These are phyloP conservation scores for Coreoperca whiteheadi DNA, from an alignment of 2,113 vertebrate genomes.

Conservation along the genomic window DNA sequence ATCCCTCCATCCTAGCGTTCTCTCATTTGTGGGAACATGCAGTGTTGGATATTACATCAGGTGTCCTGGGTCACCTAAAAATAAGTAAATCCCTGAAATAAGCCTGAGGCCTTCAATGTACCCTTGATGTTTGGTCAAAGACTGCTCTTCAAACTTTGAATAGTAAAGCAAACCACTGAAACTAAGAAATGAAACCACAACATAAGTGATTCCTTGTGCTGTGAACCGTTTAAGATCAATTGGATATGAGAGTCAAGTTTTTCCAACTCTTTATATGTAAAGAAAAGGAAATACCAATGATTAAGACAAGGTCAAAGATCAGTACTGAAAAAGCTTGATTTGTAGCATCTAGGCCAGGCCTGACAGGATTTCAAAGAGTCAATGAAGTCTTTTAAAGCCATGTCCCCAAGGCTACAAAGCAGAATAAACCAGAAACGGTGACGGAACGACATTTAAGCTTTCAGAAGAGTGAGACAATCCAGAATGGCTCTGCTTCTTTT, in stretches of 20 bases:
- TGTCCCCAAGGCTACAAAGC: constrained; percentile 2
- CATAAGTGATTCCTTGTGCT: not conserved
- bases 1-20: not conserved
- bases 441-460: constrained; percentile 49
- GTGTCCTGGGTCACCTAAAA: not conserved
- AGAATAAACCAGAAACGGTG: constrained; percentile 11
- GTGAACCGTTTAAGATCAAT: not conserved
- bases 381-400: constrained; percentile 25
- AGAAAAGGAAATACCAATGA: not conserved
- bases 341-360: not conserved
- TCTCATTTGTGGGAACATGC: not conserved
- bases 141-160: not conserved
- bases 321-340: constrained; percentile 4
- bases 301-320: not conserved
- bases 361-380: constrained; percentile 18
- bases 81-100: not conserved
- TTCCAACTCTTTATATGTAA: not conserved
- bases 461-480: constrained; percentile 13
- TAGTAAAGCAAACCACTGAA: not conserved
- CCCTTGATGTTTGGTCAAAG: not conserved
- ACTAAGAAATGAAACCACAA: not conserved
- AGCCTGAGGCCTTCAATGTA: not conserved
- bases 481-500: constrained; percentile 50
- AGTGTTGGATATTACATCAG: not conserved
- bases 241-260: not conserved